Percentiles rank a stretch among this genome's conserved stretches.
phyloP scores from a whole-genome alignment of 2,888 invertebrate genomes.

The Nowickia ferox region DNA sequence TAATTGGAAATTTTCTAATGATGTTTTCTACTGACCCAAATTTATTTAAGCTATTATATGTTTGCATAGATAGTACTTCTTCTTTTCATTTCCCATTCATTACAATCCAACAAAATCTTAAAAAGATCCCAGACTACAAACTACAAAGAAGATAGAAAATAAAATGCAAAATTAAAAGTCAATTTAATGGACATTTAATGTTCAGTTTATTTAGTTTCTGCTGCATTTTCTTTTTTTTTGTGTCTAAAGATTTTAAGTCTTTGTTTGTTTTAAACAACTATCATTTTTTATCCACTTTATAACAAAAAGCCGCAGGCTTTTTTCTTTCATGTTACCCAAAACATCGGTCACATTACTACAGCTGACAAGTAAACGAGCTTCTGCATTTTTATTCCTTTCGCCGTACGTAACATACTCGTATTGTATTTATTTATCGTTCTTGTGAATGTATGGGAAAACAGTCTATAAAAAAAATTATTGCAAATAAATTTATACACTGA shows the following conservation, averaged over 20 bases:
- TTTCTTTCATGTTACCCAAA: conserved; percentile 60
- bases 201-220: conserved; percentile 51
- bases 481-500: conserved; percentile 36
- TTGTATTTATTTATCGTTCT: conserved; percentile 22
- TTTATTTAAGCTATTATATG: not conserved
- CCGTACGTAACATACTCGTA: conserved; percentile 15
- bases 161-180: conserved; percentile 48
- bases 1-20: not conserved
- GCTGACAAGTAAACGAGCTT: conserved; percentile 72
- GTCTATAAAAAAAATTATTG: conserved; percentile 2
- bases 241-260: not conserved
- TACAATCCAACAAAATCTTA: not conserved
- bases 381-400: conserved; percentile 66
- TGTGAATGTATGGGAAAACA: conserved; percentile 8
- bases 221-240: conserved; percentile 22
- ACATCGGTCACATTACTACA: conserved; percentile 66
- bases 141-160: conserved; percentile 1
- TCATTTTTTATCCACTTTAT: conserved; percentile 40
- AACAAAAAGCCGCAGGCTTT: conserved; percentile 54
- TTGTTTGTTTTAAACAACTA: conserved; percentile 7
- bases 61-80: not conserved
- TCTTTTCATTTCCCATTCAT: not conserved
- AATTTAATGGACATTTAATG: conserved; percentile 64
- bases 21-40: not conserved
- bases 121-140: not conserved